Percentiles rank a stretch among this genome's conserved stretches.
Evolutionary conservation across 2,113 vertebrate genomes (phyloP).

Genomic region (Rhea americana): DNA sequence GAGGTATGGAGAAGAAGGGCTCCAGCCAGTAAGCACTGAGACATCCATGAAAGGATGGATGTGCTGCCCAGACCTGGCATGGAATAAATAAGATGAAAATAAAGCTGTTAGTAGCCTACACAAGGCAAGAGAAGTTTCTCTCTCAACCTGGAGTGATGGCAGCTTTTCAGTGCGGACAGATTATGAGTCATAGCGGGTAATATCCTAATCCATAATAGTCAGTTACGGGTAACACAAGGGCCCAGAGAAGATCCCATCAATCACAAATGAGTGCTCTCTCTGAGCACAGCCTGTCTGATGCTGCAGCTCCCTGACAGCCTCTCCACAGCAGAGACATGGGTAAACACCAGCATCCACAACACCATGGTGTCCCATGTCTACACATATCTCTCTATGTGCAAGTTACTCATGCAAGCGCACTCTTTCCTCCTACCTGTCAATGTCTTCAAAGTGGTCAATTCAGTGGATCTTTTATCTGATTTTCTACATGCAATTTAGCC

Average conservation of each 20-base stretch:
- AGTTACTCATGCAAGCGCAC: not conserved
- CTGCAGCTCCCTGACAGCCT: not conserved
- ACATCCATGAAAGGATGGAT: fast-evolving
- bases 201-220: not conserved
- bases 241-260: fast-evolving
- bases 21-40: not conserved
- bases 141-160: not conserved
- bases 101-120: not conserved
- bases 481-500: not conserved
- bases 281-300: not conserved
- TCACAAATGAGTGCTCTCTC: not conserved
- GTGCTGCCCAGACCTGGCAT: not conserved
- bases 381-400: not conserved
- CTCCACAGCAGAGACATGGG: fast-evolving
- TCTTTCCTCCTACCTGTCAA: not conserved
- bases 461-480: slow-evolving; percentile 30
- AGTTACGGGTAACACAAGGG: not conserved
- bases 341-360: not conserved
- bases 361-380: too few relatives aligned
- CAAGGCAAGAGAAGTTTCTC: not conserved
- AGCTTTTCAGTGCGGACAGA: not conserved
- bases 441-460: slow-evolving; percentile 4
- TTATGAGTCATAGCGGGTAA: not conserved
- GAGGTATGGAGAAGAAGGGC: not conserved
- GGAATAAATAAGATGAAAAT: not conserved